phyloP scores from a whole-genome alignment of 2,797 vertebrate genomes.

The Sebastes vulpes region DNA sequence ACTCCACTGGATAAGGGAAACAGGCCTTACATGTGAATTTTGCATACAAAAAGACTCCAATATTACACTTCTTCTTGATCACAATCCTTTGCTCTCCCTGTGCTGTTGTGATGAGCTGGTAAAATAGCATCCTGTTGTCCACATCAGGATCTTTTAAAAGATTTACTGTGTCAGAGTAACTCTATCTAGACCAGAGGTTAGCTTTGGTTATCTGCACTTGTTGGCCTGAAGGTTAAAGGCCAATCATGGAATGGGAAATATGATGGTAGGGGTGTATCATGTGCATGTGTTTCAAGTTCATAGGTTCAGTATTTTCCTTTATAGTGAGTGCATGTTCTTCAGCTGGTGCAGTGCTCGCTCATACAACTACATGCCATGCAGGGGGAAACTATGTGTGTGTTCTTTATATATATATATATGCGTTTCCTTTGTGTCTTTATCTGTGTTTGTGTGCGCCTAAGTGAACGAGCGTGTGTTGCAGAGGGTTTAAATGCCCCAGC shows the following conservation, averaged over 20 bases:
- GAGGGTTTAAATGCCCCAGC: conserved; percentile 70
- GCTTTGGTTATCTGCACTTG: conserved; percentile 19
- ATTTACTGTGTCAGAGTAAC: conserved; percentile 32
- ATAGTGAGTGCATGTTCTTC: conserved; percentile 19
- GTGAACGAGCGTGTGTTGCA: conserved; percentile 49
- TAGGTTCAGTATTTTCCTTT: conserved; percentile 61
- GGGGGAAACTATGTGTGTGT: conserved; percentile 44
- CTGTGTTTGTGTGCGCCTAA: conserved; percentile 50
- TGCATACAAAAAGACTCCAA: neutral
- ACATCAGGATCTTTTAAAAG: conserved; percentile 9
- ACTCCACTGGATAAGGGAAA: neutral
- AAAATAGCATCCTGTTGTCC: conserved; percentile 12
- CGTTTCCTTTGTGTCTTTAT: conserved; percentile 59
- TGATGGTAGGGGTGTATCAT: neutral
- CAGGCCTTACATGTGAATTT: neutral
- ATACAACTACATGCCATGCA: conserved; percentile 26
- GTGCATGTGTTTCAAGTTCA: conserved; percentile 38
- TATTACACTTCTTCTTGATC: neutral
- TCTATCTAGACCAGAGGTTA: conserved; percentile 16
- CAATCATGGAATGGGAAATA: conserved; percentile 44
- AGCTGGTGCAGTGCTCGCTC: conserved; percentile 33
- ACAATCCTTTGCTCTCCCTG: neutral
- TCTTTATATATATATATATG: conserved; percentile 29
- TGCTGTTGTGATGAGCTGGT: conserved; percentile 9
- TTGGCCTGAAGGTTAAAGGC: conserved; percentile 51